Evolutionary conservation across 2,113 vertebrate genomes (phyloP), one percentile per base, ranked within the genome.

Genomic region (Laticauda colubrina): DNA sequence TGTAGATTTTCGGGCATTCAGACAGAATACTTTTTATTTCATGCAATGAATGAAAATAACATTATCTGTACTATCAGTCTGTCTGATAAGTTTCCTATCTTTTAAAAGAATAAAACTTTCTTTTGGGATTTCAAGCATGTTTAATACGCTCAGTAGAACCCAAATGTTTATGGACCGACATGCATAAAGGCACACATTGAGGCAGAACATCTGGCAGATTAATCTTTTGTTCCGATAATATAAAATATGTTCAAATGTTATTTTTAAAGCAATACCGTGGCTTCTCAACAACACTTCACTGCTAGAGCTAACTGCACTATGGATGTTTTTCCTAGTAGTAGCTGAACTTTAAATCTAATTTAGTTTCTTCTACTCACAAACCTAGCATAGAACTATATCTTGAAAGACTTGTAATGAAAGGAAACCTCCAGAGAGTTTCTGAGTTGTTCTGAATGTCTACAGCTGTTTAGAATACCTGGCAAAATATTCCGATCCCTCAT

Each of bases 1-100:
- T 61, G 85, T 90, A 86, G 59, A 86, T 89, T 59, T 75, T 48
- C 14, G 23, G 92, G 75, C 43, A 86, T 87, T 93, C 88, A 87
- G 55, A 90, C 56, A 87, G 48, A 75, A 90, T 59, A 43, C n/a
- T n/a, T 86, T 89, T 56, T 81, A 89, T 85, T 85, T 53, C 6
- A 90, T 61, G 54, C 92, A 89, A 51, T 18, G 21, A 23, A 55
- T 45, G 21, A 81, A 89, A 48, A 61, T 34, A 56, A 45, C n/a
- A 54, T 18, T 81, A 18, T 43, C 24, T 10, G 9, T 12, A 89
- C 23, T 34, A 59, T 21, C 53, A 85, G 11, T 57, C 56, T 53
- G 34, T 55, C 69, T 55, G 69, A 85, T 54, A 85, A 57, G 15
- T 29, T 75, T 45, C 6, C n/a, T 26, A 45, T 57, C n/a, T 34